Evolutionary conservation across 1,140 invertebrate species (phyloP), one percentile per base, ranked within the genome.

Genomic region (Olivierus martensii): DNA sequence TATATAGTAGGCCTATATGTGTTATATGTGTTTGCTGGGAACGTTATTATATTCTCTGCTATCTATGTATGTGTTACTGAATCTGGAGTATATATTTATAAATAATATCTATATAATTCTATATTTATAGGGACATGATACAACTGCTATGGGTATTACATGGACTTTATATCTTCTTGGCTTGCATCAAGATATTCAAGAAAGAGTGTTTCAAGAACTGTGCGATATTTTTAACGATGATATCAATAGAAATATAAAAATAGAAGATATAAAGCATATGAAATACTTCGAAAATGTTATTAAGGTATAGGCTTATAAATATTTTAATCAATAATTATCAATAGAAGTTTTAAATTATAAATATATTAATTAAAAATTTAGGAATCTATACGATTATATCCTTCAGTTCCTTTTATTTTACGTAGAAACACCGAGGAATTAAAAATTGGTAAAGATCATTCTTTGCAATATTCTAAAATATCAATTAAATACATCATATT

Each of bases 231-330:
- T 49, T 11, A 12, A 14, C 15, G 37, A 44, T 45, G 41, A 51
- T 17, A 48, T 49, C 0, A 58, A 65, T 41, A 45, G 62, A n/a
- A 46, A 55, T 7, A 60, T 46, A 9, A 62, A 65, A 28, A 54
- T 65, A 38, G 71, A 76, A 34, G 69, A 69, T 19, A 38, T 69
- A 7, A 55, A 55, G 28, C 49, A 59, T 22, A 44, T 69, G 42
- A 61, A 57, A 38, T 69, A 71, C 55, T 50, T 70, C 19, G 68
- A 69, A 50, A 67, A 72, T 47, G 75, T 73, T 7, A 70, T 80
- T 36, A 81, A 82, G 65, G 82, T 46, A 4, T n/a, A n/a, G n/a
- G n/a, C n/a, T n/a, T n/a, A n/a, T n/a, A n/a, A n/a, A n/a, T n/a
- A n/a, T n/a, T n/a, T n/a, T n/a, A n/a, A n/a, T n/a, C n/a, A n/a